Evolutionary conservation across 2,113 vertebrate genomes (phyloP).

Genomic region (Aegotheles bennettii): DNA sequence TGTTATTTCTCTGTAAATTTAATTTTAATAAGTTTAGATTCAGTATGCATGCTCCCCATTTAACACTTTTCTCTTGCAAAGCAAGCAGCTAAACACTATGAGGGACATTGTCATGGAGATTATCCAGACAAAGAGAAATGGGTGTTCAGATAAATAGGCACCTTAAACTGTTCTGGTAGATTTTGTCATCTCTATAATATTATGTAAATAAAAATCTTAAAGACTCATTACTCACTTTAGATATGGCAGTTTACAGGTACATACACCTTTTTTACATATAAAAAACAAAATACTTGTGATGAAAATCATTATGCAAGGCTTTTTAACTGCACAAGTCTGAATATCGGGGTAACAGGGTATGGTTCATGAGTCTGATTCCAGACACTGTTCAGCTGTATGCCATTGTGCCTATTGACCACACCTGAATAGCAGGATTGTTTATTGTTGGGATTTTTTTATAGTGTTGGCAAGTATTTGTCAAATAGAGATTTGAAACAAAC

Average conservation of each 20-base stretch:
- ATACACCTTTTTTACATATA: not conserved
- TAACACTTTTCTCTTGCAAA: not conserved
- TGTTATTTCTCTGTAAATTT: not conserved
- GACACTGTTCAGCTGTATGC: too few relatives aligned
- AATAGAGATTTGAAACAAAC: too few relatives aligned
- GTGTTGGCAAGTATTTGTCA: too few relatives aligned
- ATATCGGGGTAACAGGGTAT: too few relatives aligned
- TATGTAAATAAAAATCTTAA: not conserved
- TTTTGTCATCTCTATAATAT: not conserved
- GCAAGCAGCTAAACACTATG: not conserved
- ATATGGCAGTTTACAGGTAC: not conserved
- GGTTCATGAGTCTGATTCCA: too few relatives aligned
- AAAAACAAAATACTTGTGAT: not conserved
- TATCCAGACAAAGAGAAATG: conserved; percentile 17
- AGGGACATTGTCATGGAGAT: conserved; percentile 39
- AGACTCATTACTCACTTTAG: not conserved
- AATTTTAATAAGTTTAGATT: not conserved
- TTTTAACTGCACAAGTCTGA: too few relatives aligned
- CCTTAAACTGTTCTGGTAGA: not conserved
- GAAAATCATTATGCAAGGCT: too few relatives aligned
- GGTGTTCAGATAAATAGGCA: conserved; percentile 2
- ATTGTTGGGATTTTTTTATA: too few relatives aligned
- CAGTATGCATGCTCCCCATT: not conserved
- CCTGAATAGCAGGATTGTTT: too few relatives aligned
- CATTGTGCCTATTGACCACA: too few relatives aligned